Evolutionary conservation across 2,113 vertebrate genomes (phyloP).

Genomic region (Colaptes auratus): DNA sequence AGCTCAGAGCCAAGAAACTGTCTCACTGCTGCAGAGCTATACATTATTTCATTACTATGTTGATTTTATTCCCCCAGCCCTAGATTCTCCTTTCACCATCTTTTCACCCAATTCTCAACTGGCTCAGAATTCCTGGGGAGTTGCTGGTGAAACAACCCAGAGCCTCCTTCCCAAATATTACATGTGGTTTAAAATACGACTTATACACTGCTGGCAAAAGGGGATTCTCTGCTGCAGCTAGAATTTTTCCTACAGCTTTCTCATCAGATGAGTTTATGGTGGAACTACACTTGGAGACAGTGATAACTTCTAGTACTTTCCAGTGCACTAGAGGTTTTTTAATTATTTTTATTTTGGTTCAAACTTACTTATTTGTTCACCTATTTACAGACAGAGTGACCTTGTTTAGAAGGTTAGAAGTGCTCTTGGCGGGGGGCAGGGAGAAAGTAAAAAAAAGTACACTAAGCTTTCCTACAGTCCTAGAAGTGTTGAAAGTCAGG

Average conservation of each 20-base stretch:
- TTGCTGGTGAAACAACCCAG: background rate
- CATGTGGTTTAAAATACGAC: background rate
- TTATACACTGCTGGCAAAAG: background rate
- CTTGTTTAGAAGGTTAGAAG: background rate
- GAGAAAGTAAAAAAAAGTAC: background rate
- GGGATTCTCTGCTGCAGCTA: background rate
- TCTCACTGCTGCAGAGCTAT: background rate
- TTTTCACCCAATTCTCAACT: background rate
- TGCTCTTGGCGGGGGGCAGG: background rate
- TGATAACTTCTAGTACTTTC: background rate
- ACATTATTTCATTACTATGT: background rate
- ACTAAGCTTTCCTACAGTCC: background rate
- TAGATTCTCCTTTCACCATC: background rate
- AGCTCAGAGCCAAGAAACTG: slow-evolving; percentile 23
- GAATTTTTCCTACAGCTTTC: background rate
- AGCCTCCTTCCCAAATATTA: background rate
- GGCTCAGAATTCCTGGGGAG: background rate
- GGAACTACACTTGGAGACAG: background rate
- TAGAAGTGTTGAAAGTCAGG: too few relatives aligned
- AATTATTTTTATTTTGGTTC: background rate
- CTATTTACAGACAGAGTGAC: background rate
- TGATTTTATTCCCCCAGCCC: background rate
- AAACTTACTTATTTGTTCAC: background rate
- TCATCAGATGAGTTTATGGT: background rate
- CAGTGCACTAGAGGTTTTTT: background rate